These are phyloP conservation scores for Conchocele bisecta DNA, from an alignment of 2,888 invertebrate species.

Conservation along the genomic window DNA sequence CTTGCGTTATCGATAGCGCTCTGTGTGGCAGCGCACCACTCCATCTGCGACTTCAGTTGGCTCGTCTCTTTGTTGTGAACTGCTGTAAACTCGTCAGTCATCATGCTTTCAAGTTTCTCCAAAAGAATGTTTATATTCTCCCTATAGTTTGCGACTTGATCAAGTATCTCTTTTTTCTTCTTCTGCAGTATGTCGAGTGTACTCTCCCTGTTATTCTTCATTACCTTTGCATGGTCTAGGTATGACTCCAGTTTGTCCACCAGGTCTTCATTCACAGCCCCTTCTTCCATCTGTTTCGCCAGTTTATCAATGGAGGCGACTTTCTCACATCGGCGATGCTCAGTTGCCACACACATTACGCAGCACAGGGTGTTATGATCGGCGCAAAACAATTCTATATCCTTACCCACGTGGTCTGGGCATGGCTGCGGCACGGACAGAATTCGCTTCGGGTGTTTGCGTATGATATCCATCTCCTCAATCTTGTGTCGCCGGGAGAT, in stretches of 20 bases:
- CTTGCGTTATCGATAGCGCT: slow-evolving; percentile 55
- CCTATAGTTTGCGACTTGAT: slow-evolving; percentile 52
- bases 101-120: slow-evolving; percentile 45
- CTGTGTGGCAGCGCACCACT: slow-evolving; percentile 46
- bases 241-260: slow-evolving; percentile 56
- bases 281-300: slow-evolving; percentile 56
- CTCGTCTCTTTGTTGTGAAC: slow-evolving; percentile 38
- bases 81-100: slow-evolving; percentile 39
- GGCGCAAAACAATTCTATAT: slow-evolving; percentile 58
- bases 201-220: slow-evolving; percentile 44
- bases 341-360: slow-evolving; percentile 60
- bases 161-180: slow-evolving; percentile 51
- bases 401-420: slow-evolving; percentile 58
- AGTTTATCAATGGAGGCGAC: slow-evolving; percentile 59
- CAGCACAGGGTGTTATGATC: slow-evolving; percentile 58
- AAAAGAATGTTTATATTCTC: slow-evolving; percentile 51
- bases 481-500: slow-evolving; percentile 57
- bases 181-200: slow-evolving; percentile 37
- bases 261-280: slow-evolving; percentile 53
- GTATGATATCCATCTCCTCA: slow-evolving; percentile 56
- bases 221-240: slow-evolving; percentile 46
- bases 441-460: slow-evolving; percentile 52
- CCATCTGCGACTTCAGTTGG: slow-evolving; percentile 38
- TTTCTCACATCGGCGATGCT: slow-evolving; percentile 56
- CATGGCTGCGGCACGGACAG: slow-evolving; percentile 57